Evolutionary conservation across 2,797 vertebrate genomes (phyloP).

Genomic region (Danionella dracula): DNA sequence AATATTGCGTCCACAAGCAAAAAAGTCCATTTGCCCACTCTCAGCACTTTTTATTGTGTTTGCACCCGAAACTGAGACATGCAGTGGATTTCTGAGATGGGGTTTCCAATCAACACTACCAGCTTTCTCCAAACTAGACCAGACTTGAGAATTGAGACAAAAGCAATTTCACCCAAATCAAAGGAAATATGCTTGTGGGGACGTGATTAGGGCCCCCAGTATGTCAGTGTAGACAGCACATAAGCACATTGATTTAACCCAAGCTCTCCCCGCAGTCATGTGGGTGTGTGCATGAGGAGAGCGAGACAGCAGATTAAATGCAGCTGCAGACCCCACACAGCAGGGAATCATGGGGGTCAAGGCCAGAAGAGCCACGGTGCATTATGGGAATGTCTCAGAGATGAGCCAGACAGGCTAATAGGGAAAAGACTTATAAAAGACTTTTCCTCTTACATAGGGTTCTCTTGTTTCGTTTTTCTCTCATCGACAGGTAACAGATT

Average conservation of each 20-base stretch:
- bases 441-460: not conserved
- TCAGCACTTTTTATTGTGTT: not conserved
- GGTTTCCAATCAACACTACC: slow-evolving; percentile 37
- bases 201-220: slow-evolving; percentile 39
- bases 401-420: slow-evolving; percentile 22
- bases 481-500: not conserved
- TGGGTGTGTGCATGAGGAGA: slow-evolving; percentile 34
- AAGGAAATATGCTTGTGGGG: slow-evolving; percentile 46
- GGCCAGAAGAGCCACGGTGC: slow-evolving; percentile 30
- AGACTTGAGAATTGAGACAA: slow-evolving; percentile 39
- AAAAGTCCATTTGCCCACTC: not conserved
- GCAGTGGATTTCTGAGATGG: slow-evolving; percentile 1
- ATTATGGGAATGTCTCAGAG: slow-evolving; percentile 37
- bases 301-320: slow-evolving; percentile 38
- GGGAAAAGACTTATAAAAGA: slow-evolving; percentile 21
- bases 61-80: not conserved
- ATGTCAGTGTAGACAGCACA: slow-evolving; percentile 42
- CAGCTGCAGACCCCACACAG: slow-evolving; percentile 50
- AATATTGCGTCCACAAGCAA: not conserved
- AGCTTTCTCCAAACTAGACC: slow-evolving; percentile 17
- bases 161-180: slow-evolving; percentile 39
- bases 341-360: slow-evolving; percentile 48
- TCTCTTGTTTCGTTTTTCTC: not conserved
- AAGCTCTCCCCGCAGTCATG: slow-evolving; percentile 40
- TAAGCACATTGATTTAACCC: slow-evolving; percentile 49